Evolutionary conservation across 2,113 vertebrate genomes (phyloP).

Genomic region (Trematocara macrostoma): DNA sequence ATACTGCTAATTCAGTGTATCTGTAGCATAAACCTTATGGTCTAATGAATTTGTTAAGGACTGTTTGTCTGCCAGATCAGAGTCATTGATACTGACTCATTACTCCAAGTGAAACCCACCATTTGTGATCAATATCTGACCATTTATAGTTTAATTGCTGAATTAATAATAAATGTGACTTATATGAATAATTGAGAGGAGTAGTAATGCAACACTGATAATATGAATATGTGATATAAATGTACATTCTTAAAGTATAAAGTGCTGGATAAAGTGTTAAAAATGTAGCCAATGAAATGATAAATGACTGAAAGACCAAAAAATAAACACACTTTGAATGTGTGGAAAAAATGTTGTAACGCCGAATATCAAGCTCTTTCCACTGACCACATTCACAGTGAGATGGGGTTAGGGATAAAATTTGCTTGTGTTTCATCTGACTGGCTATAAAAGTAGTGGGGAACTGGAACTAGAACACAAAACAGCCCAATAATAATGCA

Average conservation of each 20-base stretch:
- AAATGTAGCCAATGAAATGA: background rate
- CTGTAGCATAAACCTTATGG: background rate
- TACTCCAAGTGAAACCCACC: background rate
- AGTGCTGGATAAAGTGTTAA: background rate
- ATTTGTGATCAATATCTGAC: background rate
- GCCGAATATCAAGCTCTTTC: background rate
- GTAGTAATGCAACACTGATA: background rate
- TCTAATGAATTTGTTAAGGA: background rate
- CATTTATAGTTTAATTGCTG: background rate
- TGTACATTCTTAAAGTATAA: background rate
- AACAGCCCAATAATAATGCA: background rate
- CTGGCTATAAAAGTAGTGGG: background rate
- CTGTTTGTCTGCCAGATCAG: background rate
- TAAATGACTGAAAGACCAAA: background rate
- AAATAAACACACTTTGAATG: background rate
- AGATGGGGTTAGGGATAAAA: background rate
- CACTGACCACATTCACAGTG: background rate
- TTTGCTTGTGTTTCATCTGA: background rate
- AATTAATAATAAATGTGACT: background rate
- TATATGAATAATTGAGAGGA: background rate
- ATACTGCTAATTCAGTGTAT: background rate
- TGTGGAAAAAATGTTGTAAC: accelerated
- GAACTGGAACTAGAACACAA: background rate
- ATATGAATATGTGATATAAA: background rate
- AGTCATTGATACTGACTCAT: background rate